Evolutionary conservation across 2,888 invertebrate genomes (phyloP), one percentile per base, ranked within the genome.

Genomic region (Lordiphosa fenestrarum): DNA sequence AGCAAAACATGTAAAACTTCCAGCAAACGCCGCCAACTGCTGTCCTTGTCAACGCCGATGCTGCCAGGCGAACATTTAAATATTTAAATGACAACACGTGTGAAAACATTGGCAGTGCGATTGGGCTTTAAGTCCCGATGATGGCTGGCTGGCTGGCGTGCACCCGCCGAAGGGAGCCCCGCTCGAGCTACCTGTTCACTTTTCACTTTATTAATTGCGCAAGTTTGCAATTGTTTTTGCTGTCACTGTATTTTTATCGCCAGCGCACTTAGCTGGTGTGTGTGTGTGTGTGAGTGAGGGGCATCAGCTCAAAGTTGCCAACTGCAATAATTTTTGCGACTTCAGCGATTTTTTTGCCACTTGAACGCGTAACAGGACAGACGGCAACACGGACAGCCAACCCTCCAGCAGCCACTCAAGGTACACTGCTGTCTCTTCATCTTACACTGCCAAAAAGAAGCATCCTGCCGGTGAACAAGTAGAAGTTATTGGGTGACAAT

Each of bases 331-430:
- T 82, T 78, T 78, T 81, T 77, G 82, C 82, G 78, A 78, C 62
- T 78, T 81, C 78, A 82, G 82, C 82, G 78, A 78, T 77, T 78
- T 78, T 80, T 81, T 78, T 77, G 74, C 80, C 80, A 77, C 77
- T 77, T 76, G 80, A 77, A 72, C 76, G 80, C 74, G 72, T 75
- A 71, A 73, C 47, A 57, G 68, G 53, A 47, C 41, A 38, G 44
- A 47, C 54, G 21, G 52, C 40, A 37, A 38, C 41, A 47, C 54
- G 21, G 52, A 38, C 56, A 57, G 42, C 12, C 60, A 67, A 53
- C 78, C 78, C 78, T 66, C 70, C 56, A 61, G 67, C 71, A 77
- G 71, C 80, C 74, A 76, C 80, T 77, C 77, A 78, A 77, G 77
- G 80, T 77, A 76, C 47, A 35, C 42, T 30, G 30, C 30, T 30